phyloP scores from a whole-genome alignment of 1,140 invertebrate genomes.

The Drosophila burlai region DNA sequence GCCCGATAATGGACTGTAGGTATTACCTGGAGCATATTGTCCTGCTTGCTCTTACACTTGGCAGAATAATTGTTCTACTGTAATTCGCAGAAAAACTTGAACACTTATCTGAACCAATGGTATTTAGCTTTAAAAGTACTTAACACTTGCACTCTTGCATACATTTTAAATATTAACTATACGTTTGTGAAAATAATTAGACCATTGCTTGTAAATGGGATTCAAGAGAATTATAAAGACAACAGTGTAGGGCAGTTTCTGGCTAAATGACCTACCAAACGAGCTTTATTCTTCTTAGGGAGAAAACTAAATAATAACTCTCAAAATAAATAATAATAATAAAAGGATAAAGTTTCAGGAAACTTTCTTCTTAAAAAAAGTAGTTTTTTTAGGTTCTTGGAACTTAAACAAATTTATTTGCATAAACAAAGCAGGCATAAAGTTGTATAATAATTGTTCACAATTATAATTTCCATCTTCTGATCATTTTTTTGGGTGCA shows the following conservation, averaged over 20 bases:
- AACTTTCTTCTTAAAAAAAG: not conserved
- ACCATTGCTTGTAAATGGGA: too few relatives aligned
- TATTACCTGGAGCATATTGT: slow-evolving; percentile 31
- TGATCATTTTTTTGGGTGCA: slow-evolving; percentile 23
- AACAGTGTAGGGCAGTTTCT: not conserved
- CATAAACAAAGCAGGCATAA: not conserved
- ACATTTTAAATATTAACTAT: too few relatives aligned
- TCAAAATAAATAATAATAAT: not conserved
- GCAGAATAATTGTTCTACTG: not conserved
- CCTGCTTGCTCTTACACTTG: slow-evolving; percentile 8
- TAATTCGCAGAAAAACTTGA: not conserved
- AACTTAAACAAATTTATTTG: not conserved
- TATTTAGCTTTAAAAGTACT: not conserved
- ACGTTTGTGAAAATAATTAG: not conserved
- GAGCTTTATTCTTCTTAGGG: not conserved
- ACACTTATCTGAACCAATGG: too few relatives aligned
- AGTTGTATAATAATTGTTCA: not conserved
- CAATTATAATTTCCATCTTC: not conserved
- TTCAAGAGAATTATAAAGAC: not conserved
- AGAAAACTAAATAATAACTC: not conserved
- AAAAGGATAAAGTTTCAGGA: not conserved
- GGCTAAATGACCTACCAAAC: not conserved
- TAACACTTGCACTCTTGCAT: not conserved
- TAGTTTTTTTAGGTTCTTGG: not conserved
- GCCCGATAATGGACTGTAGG: slow-evolving; percentile 37